phyloP scores from a whole-genome alignment of 2,888 invertebrate species.

The Drosophila niveifrons region DNA sequence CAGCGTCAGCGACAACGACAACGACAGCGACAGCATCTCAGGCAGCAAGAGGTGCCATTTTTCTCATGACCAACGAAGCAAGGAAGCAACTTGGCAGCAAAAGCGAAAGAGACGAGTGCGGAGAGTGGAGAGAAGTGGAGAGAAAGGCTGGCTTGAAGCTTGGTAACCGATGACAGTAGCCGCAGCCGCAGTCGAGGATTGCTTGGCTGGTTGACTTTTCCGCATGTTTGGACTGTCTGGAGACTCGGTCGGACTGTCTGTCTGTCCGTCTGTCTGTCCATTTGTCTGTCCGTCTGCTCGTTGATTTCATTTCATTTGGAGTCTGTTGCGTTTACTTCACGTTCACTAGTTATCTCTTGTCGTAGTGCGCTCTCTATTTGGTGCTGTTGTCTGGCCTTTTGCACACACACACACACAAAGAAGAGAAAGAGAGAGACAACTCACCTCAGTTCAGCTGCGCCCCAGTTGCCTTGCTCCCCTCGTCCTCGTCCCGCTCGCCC shows the following conservation, averaged over 20 bases:
- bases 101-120: not conserved
- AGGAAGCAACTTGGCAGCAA: slow-evolving; percentile 17
- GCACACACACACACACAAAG: not conserved
- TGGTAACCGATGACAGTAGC: slow-evolving; percentile 10
- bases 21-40: slow-evolving; percentile 33
- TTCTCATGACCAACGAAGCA: slow-evolving; percentile 69
- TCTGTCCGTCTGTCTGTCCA: slow-evolving; percentile 31
- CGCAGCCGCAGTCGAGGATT: slow-evolving; percentile 22
- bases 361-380: slow-evolving; percentile 46
- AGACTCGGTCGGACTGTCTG: slow-evolving; percentile 18
- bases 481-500: slow-evolving; percentile 48
- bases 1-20: slow-evolving; percentile 36
- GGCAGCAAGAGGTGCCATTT: slow-evolving; percentile 67
- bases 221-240: slow-evolving; percentile 52
- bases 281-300: slow-evolving; percentile 24
- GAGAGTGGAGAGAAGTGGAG: not conserved
- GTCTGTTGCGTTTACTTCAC: slow-evolving; percentile 33
- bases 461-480: slow-evolving; percentile 4
- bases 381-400: slow-evolving; percentile 49
- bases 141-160: slow-evolving; percentile 19
- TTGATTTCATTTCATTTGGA: slow-evolving; percentile 45
- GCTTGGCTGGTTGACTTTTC: slow-evolving; percentile 62
- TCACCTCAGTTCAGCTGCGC: not conserved
- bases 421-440: not conserved
- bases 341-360: slow-evolving; percentile 39